Evolutionary conservation across 2,888 invertebrate genomes (phyloP), one percentile per base, ranked within the genome.

Genomic region (Sinelater perroti): DNA sequence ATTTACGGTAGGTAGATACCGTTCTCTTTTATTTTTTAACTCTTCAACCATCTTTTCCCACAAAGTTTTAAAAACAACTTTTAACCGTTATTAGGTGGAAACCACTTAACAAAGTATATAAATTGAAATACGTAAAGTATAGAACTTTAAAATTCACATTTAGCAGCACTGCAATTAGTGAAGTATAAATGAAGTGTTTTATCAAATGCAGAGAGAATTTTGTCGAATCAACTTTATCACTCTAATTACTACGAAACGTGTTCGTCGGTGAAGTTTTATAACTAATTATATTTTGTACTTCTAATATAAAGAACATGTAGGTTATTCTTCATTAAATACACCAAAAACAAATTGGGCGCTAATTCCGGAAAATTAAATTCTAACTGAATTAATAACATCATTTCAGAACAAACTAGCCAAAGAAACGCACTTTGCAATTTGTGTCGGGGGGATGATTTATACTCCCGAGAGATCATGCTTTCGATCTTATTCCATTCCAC

Each of bases 1-100:
- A 52, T 42, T 52, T 52, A 52, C 31, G 26, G 18, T 30, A 30
- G 11, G 42, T 52, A 44, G 44, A 52, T 52, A 52, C 44, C n/a
- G n/a, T n/a, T n/a, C n/a, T n/a, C n/a, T n/a, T n/a, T n/a, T n/a
- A n/a, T n/a, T n/a, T n/a, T n/a, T n/a, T n/a, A n/a, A n/a, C n/a
- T n/a, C n/a, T n/a, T n/a, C n/a, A n/a, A n/a, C n/a, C n/a, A n/a
- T n/a, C n/a, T n/a, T n/a, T n/a, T n/a, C n/a, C n/a, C n/a, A n/a
- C n/a, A n/a, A n/a, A n/a, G n/a, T n/a, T n/a, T n/a, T n/a, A n/a
- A n/a, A n/a, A n/a, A n/a, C n/a, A n/a, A n/a, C n/a, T n/a, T n/a
- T n/a, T n/a, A n/a, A n/a, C n/a, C n/a, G n/a, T n/a, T n/a, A n/a
- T n/a, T n/a, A n/a, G n/a, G n/a, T n/a, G n/a, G n/a, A n/a, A n/a